phyloP scores from a whole-genome alignment of 2,797 vertebrate species.

The Eulemur coronatus region DNA sequence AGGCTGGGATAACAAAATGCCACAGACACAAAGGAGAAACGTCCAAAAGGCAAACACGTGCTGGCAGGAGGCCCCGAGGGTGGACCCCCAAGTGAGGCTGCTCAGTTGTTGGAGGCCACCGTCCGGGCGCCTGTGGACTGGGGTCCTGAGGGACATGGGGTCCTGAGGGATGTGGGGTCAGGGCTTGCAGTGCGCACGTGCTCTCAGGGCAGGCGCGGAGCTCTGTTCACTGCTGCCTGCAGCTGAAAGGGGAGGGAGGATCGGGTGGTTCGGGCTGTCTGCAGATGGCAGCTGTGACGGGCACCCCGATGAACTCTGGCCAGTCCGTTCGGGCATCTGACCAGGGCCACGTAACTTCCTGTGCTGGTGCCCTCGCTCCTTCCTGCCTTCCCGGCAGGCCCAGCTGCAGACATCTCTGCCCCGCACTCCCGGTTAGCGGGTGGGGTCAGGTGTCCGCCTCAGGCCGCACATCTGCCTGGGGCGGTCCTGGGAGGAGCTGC shows the following conservation, averaged over 20 bases:
- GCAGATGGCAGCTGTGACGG: too few relatives aligned
- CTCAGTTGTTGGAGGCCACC: too few relatives aligned
- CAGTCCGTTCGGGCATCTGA: fast-evolving
- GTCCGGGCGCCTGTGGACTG: fast-evolving
- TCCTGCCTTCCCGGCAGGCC: neutral
- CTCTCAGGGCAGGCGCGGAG: too few relatives aligned
- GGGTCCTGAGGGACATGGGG: neutral
- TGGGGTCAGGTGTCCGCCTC: neutral
- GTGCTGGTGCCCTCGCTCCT: neutral
- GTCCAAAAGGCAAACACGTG: neutral
- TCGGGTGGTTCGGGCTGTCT: neutral
- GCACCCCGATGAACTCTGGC: neutral
- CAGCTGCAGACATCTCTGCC: neutral
- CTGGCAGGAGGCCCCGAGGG: neutral
- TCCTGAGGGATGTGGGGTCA: too few relatives aligned
- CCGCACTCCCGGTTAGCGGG: neutral
- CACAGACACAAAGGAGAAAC: neutral
- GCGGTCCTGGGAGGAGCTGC: too few relatives aligned
- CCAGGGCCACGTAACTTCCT: neutral
- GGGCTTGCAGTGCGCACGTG: fast-evolving
- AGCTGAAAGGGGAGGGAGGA: neutral
- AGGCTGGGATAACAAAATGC: neutral
- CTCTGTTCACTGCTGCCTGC: neutral
- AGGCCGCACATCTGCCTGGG: neutral
- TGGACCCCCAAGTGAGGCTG: neutral